Percentiles rank a stretch among this genome's conserved stretches.
These are phyloP conservation scores for Drosophila colorata DNA, from an alignment of 2,888 invertebrate species.

Conservation along the genomic window DNA sequence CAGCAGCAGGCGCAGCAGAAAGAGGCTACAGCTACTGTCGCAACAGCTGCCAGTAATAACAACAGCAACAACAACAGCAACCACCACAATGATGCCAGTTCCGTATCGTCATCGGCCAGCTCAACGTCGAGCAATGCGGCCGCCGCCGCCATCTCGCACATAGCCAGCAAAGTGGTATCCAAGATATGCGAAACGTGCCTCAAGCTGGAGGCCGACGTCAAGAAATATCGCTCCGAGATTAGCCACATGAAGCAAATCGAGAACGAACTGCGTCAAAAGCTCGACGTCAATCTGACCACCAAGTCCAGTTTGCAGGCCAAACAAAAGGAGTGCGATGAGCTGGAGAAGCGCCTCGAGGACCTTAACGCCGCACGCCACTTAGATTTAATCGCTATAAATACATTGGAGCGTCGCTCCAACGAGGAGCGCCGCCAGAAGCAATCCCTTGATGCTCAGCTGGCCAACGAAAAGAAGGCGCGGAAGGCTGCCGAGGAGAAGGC, in stretches of 20 bases:
- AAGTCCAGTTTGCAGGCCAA: slow-evolving; percentile 93
- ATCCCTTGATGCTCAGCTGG: slow-evolving; percentile 90
- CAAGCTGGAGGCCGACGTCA: slow-evolving; percentile 85
- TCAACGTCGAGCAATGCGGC: slow-evolving; percentile 81
- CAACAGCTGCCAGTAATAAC: slow-evolving; percentile 18
- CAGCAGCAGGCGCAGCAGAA: slow-evolving; percentile 61
- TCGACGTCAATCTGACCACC: slow-evolving; percentile 87
- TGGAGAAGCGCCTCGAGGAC: slow-evolving; percentile 93
- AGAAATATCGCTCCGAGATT: slow-evolving; percentile 84
- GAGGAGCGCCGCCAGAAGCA: slow-evolving; percentile 93
- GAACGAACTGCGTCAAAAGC: slow-evolving; percentile 85
- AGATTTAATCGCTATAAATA: slow-evolving; percentile 91
- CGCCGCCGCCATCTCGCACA: slow-evolving; percentile 82
- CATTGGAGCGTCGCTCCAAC: slow-evolving; percentile 92
- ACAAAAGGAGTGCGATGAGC: slow-evolving; percentile 91
- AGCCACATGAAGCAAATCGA: slow-evolving; percentile 85
- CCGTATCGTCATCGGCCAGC: slow-evolving; percentile 73
- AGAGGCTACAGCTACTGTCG: slow-evolving; percentile 50
- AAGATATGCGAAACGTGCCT: slow-evolving; percentile 85
- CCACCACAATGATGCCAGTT: slow-evolving; percentile 72
- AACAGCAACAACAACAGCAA: slow-evolving; percentile 34
- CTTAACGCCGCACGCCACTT: slow-evolving; percentile 90
- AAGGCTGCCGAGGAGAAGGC: slow-evolving; percentile 86
- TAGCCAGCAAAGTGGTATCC: slow-evolving; percentile 84
- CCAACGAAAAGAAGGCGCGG: slow-evolving; percentile 90